Evolutionary conservation across 2,797 vertebrate genomes (phyloP).

Genomic region (Tamandua tetradactyla): DNA sequence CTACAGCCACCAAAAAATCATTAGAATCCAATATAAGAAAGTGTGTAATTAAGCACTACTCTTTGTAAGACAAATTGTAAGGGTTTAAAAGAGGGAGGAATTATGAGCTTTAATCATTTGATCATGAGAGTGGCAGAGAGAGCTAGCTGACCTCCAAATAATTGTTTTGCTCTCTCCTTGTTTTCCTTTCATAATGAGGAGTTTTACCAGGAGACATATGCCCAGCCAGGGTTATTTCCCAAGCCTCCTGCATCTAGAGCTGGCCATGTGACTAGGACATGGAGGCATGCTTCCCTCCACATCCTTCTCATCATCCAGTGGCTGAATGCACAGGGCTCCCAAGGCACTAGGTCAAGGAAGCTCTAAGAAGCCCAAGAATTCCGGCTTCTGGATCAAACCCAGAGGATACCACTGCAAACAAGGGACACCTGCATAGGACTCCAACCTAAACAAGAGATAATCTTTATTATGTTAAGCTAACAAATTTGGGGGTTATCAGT

Average conservation of each 20-base stretch:
- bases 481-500: not conserved
- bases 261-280: not conserved
- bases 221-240: not conserved
- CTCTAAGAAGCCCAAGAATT: not conserved
- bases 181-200: not conserved
- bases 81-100: not conserved
- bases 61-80: not conserved
- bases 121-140: not conserved
- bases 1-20: not conserved
- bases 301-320: not conserved
- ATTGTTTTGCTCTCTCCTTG: not conserved
- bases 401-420: not conserved
- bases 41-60: not conserved
- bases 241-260: not conserved
- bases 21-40: not conserved
- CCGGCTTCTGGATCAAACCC: not conserved
- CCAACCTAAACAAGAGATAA: not conserved
- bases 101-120: not conserved
- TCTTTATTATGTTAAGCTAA: not conserved
- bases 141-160: not conserved
- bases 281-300: not conserved
- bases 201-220: not conserved
- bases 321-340: not conserved
- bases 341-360: not conserved
- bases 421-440: not conserved